These are phyloP conservation scores for Boleophthalmus pectinirostris DNA, from an alignment of 2,113 vertebrate species.

Conservation along the genomic window DNA sequence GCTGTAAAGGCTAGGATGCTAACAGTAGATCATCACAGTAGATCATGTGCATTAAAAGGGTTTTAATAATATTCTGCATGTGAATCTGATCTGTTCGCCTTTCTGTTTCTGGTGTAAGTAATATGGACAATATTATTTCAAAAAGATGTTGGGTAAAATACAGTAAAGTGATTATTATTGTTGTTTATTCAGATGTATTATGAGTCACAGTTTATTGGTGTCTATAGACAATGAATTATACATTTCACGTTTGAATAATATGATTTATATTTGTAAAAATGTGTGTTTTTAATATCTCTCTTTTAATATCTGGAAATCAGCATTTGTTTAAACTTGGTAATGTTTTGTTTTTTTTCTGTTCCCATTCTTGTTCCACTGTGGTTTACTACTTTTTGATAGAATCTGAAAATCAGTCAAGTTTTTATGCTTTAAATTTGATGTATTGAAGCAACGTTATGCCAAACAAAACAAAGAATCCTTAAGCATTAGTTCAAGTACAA, in stretches of 20 bases:
- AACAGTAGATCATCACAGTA: neutral
- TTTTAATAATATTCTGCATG: neutral
- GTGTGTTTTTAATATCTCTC: too few species aligned
- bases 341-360: too few species aligned
- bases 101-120: neutral
- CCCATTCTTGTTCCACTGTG: too few species aligned
- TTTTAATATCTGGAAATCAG: too few species aligned
- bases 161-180: neutral
- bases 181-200: neutral
- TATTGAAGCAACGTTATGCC: too few species aligned
- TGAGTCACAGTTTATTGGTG: neutral
- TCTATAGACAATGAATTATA: neutral
- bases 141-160: neutral
- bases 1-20: constrained; percentile 18
- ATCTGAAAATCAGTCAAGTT: too few species aligned
- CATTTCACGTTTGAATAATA: neutral
- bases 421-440: too few species aligned
- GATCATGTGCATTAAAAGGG: neutral
- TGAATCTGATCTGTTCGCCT: neutral
- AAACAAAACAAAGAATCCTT: too few species aligned
- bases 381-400: too few species aligned
- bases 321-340: too few species aligned
- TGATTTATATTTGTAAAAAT: too few species aligned
- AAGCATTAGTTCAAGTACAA: too few species aligned
- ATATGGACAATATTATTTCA: neutral